phyloP scores from a whole-genome alignment of 2,113 vertebrate species.

The Cebidichthys violaceus region DNA sequence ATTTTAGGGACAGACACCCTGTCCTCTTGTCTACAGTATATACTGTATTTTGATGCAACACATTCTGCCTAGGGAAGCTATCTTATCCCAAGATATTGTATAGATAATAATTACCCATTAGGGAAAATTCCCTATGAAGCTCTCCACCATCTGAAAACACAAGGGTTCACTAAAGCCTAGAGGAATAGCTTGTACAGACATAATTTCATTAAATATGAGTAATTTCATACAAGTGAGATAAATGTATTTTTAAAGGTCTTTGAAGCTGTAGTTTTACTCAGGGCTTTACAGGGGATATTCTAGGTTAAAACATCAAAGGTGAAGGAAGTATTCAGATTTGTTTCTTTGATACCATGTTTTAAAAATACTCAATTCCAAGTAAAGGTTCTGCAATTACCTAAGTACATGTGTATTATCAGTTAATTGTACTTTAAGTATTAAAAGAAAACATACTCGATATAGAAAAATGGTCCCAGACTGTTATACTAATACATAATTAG shows the following conservation, averaged over 20 bases:
- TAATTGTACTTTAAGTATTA: not conserved
- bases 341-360: not conserved
- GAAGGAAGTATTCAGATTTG: not conserved
- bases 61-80: conserved; percentile 11
- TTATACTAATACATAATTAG: not conserved
- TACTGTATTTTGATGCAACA: not conserved
- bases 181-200: not conserved
- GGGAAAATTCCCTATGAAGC: conserved; percentile 22
- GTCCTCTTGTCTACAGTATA: conserved; percentile 4
- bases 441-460: not conserved
- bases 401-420: not conserved
- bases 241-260: not conserved
- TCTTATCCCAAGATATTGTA: conserved; percentile 28
- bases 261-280: not conserved
- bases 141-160: conserved; percentile 3
- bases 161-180: not conserved
- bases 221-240: not conserved
- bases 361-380: not conserved
- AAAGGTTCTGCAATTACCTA: not conserved
- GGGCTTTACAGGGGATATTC: not conserved
- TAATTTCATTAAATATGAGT: not conserved
- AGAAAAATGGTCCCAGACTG: not conserved
- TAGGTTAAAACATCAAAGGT: not conserved
- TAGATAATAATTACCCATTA: conserved; percentile 32
- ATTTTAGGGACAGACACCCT: conserved; percentile 39